Evolutionary conservation across 1,140 invertebrate species (phyloP).

Genomic region (Sminthurinus signatus): DNA sequence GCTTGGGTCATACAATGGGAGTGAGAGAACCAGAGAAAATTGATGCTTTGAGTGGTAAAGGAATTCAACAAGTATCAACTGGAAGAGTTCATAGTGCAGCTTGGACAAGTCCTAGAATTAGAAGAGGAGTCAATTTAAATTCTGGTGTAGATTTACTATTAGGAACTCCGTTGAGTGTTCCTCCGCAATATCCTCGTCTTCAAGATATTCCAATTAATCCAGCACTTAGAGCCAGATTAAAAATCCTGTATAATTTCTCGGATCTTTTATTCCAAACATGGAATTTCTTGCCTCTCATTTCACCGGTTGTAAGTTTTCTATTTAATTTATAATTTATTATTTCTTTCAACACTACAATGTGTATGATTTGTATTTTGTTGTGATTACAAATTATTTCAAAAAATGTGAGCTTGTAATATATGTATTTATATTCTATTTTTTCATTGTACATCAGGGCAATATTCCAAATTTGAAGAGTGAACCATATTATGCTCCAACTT

Average conservation of each 20-base stretch:
- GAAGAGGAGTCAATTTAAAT: constrained; percentile 32
- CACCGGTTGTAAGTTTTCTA: constrained; percentile 43
- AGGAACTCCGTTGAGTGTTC: constrained; percentile 46
- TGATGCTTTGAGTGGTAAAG: constrained; percentile 51
- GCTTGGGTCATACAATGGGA: constrained; percentile 52
- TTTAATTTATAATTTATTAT: too few relatives aligned
- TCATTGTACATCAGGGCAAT: constrained; percentile 13
- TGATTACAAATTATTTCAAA: too few relatives aligned
- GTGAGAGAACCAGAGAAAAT: constrained; percentile 55
- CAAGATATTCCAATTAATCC: constrained; percentile 50
- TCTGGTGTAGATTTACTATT: constrained; percentile 34
- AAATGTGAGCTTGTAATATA: too few relatives aligned
- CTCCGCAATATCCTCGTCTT: constrained; percentile 54
- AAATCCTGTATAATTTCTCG: constrained; percentile 57
- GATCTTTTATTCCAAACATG: constrained; percentile 59
- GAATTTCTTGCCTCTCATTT: constrained; percentile 54
- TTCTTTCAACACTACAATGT: too few relatives aligned
- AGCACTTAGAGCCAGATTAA: constrained; percentile 53
- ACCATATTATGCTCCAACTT: constrained; percentile 32
- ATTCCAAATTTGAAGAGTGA: constrained; percentile 26
- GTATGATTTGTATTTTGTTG: too few relatives aligned
- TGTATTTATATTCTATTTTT: background rate
- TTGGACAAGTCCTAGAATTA: constrained; percentile 53
- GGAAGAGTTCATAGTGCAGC: constrained; percentile 59
- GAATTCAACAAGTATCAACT: constrained; percentile 56